Percentiles rank a stretch among this genome's conserved stretches.
Conservation (phyloP, 1,140 invertebrate species). For the Drosophila bocki region DNA sequence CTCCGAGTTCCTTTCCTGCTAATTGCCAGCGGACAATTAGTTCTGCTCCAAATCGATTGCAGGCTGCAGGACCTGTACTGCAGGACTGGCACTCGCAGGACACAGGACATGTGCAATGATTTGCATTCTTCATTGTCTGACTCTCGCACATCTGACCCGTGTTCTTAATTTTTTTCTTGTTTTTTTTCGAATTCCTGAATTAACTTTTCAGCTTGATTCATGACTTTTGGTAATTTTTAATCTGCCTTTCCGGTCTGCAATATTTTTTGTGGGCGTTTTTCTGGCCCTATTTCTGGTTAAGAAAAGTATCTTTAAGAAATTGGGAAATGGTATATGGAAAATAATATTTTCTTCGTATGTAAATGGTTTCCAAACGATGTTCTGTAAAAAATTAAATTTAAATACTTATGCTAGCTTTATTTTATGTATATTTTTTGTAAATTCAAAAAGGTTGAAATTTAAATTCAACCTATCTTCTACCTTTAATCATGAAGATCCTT, state of each 20-base stretch:
- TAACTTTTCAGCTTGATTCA: conserved; percentile 80
- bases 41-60: conserved; percentile 72
- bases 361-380: not conserved
- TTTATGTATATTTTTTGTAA: not conserved
- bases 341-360: not conserved
- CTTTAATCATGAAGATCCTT: no score
- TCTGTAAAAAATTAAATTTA: not conserved
- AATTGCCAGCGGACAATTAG: conserved; percentile 76
- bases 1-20: conserved; percentile 66
- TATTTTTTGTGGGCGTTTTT: conserved; percentile 31
- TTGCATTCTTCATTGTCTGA: conserved; percentile 70
- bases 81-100: conserved; percentile 15
- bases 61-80: conserved; percentile 20
- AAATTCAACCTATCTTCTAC: no score
- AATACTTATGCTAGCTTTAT: not conserved
- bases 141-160: conserved; percentile 45
- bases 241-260: conserved; percentile 56
- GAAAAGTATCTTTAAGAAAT: not conserved
- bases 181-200: conserved; percentile 56
- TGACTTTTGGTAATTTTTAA: conserved; percentile 75
- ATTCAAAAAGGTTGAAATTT: no score
- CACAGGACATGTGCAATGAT: conserved; percentile 70
- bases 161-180: conserved; percentile 14
- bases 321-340: not conserved
- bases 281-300: conserved; percentile 20